Evolutionary conservation across 2,113 vertebrate genomes (phyloP).

Genomic region (Oryctolagus cuniculus): DNA sequence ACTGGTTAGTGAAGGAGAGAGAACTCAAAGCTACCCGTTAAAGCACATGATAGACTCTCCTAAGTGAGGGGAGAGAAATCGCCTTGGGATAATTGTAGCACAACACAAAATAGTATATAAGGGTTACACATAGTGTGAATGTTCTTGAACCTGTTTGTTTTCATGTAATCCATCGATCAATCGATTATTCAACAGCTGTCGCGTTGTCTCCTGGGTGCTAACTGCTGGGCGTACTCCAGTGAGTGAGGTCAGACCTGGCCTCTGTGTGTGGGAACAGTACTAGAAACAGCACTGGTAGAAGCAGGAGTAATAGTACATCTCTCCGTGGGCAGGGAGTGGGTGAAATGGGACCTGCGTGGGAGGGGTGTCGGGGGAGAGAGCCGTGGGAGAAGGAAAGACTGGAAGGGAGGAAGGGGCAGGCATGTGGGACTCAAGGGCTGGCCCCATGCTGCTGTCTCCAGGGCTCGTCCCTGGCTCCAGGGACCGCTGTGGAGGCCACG

Average conservation of each 20-base stretch:
- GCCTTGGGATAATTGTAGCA: not conserved
- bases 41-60: not conserved
- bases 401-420: not conserved
- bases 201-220: not conserved
- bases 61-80: not conserved
- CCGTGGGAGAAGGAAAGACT: not conserved
- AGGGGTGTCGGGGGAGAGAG: not conserved
- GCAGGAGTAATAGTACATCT: not conserved
- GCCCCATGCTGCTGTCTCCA: not conserved
- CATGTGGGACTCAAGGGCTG: not conserved
- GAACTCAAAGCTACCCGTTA: not conserved
- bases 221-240: not conserved
- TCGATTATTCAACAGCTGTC: not conserved
- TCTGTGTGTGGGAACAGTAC: not conserved
- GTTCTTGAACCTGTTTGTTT: slow-evolving; percentile 8
- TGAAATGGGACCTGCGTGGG: not conserved
- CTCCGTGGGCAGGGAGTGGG: not conserved
- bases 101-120: not conserved
- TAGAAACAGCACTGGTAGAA: not conserved
- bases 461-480: not conserved
- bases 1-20: not conserved
- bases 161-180: not conserved
- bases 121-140: not conserved
- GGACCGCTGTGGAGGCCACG: not conserved
- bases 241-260: not conserved